Base-by-base conservation (phyloP, 2,113 vertebrate genomes). In the Prunella himalayana region DNA sequence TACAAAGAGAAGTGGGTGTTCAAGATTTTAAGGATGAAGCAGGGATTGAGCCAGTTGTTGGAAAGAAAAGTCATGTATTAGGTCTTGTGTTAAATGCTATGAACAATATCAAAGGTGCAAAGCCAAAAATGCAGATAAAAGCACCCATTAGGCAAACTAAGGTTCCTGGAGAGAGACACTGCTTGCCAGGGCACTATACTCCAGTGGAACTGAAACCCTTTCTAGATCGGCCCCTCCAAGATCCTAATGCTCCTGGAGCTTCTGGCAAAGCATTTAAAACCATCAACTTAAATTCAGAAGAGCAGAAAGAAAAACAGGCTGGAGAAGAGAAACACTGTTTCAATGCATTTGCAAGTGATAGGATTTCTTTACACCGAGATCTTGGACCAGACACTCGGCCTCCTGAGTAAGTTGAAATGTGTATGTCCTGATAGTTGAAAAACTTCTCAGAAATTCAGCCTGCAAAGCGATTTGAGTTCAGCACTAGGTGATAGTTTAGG, bases 111-210 rank as follows among this genome's bases (percentile, higher is more conserved):
- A 98, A 98, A 98, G 99, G 98, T 37, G 98, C 95, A 41, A 99
- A 99, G 97, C 99, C 99, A 97, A 99, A 99, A 98, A 99, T 99
- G 99, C 99, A 99, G 96, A 99, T 99, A 97, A 98, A 97, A 96
- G 99, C 99, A 53, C 99, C 99, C 2, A 80, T 99, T 24, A 98
- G 98, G 68, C 98, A 98, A 96, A 98, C 94, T 89, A 97, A 98
- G 31, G 79, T 95, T 59, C 96, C 94, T 63, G 98, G 92, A 21
- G 60, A 96, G 66, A 96, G 72, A 45, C 97, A 93, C 68, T 99
- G 99, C 96, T 98, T 99, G 92, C 97, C 98, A 18, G 99, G 99
- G 59, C 97, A 98, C 93, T 99, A 99, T 77, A 99, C 99, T 10
- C 97, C 98, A 8, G 98, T 98, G 6, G 99, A 99, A 95, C 84